Base-by-base conservation (phyloP, 2,888 invertebrate species). In the Pyrochroa serraticornis region DNA sequence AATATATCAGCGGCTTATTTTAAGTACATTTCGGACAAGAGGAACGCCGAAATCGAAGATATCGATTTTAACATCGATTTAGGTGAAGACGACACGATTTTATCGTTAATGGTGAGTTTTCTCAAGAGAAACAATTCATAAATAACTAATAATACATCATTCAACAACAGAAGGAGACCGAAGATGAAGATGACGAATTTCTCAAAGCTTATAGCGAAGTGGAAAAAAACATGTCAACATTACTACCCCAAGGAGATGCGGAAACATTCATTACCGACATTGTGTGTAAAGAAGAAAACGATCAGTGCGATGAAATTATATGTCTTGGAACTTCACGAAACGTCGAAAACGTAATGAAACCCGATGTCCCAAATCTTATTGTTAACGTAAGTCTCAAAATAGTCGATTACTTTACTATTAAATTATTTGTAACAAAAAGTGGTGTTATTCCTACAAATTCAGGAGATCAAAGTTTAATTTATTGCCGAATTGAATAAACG, bases 1-100 rank as follows among this genome's bases (percentile, higher is more conserved):
- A 56, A 51, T 22, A 55, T 69, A n/a, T 46, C 59, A 1, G 48
- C 60, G 30, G 61, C 58, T 8, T 73, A 73, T 48, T 73, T 73
- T 48, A 65, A 68, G 33, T 63, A 69, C 54, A 60, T 70, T 2
- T 61, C 63, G 37, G 47, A 62, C 1, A 63, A 64, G 34, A 62
- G 59, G 13, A 51, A 55, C 30, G 49, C 54, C 8, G 62, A 60
- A 32, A 32, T 63, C 13, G 58, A 59, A n/a, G 63, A 63, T 44
- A 41, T 57, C 9, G 54, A 57, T 2, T 59, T 62, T 7, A 54
- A 61, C 38, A 52, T 49, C 6, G 58, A 58, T 43, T 8, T 58
- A 13, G 58, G 52, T 6, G 58, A 58, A 14, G 58, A 58, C 38
- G 47, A 46, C 22, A 10, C 42, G 22, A 34, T 12, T 10, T 14